Evolutionary conservation across 92 coral and sea anemone genomes (phyloP), one percentile per base, ranked within the genome.

Genomic region (Porites lobata): DNA sequence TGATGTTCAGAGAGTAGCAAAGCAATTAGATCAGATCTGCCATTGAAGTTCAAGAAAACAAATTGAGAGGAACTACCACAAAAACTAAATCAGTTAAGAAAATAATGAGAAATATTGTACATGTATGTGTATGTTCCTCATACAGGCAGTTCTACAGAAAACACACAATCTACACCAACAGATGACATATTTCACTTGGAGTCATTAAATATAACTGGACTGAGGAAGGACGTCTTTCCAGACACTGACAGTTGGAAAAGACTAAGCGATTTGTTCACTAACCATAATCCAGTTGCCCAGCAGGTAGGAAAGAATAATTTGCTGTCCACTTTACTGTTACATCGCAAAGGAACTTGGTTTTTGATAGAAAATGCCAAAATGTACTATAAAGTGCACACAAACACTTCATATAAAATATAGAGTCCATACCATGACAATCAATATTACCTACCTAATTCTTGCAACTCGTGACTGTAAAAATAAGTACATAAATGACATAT

Each of bases 161-260:
- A 66, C 9, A 9, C 21, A 66, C 9, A 17, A 22, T 17, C 71
- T 12, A 66, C 32, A 18, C 71, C 71, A 22, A 21, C 71, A 18
- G 9, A 21, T 21, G 71, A 66, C 22, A 66, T 21, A 21, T 18
- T 18, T 8, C 9, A 21, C 22, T 17, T 66, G n/a, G 62, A 57
- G 62, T 9, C 62, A 9, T 14, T 57, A 57, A 1, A 57, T 12
- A 22, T 66, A 18, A 17, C 71, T 18, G 22, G 71, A 17, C 12
- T 66, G 22, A 22, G 71, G n/a, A 18, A 18, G 21, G 71, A 66
- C n/a, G 71, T 22, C 71, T 66, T 66, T 21, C 71, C 71, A 66
- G 71, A 66, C 19, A 22, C 32, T 8, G 71, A 66, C 5, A 9
- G n/a, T 9, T 66, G 71, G 71, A 4, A 17, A 22, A 22, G 9